Conservation (phyloP, 1,140 invertebrate species). For the Caenorhabditis brenneri region DNA sequence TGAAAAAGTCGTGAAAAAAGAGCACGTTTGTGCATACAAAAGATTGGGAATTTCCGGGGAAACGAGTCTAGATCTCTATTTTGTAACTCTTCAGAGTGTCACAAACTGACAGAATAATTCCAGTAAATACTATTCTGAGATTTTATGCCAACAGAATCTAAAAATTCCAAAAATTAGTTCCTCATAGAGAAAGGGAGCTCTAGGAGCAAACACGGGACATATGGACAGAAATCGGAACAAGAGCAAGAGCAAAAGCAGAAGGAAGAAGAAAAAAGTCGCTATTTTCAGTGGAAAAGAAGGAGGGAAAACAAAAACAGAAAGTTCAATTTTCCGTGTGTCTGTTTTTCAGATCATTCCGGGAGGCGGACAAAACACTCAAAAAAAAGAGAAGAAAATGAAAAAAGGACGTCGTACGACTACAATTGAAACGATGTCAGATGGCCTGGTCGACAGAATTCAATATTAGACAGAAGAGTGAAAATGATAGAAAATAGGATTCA, state of each 20-base stretch:
- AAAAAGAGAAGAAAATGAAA: not conserved
- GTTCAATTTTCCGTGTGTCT: not conserved
- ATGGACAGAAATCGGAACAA: not conserved
- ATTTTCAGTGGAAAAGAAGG: not conserved
- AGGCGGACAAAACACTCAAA: not conserved
- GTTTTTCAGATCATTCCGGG: conserved; percentile 25
- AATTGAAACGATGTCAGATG: not conserved
- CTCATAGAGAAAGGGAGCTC: not conserved
- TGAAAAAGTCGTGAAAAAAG: not conserved
- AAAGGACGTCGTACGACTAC: not conserved
- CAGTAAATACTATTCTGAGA: too few relatives aligned
- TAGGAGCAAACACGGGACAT: not conserved
- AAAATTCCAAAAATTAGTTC: not conserved
- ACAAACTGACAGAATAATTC: not conserved
- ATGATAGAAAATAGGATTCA: not conserved
- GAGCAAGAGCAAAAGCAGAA: not conserved
- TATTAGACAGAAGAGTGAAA: not conserved
- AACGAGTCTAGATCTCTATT: not conserved
- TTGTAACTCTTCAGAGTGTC: not conserved
- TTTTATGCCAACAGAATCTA: not conserved
- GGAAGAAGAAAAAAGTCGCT: not conserved
- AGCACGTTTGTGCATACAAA: conserved; percentile 19
- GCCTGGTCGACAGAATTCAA: not conserved
- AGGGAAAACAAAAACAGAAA: conserved; percentile 32
- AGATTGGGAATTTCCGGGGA: conserved; percentile 16